Evolutionary conservation across 2,797 vertebrate species (phyloP), one percentile per base, ranked within the genome.

Genomic region (Trachurus trachurus): DNA sequence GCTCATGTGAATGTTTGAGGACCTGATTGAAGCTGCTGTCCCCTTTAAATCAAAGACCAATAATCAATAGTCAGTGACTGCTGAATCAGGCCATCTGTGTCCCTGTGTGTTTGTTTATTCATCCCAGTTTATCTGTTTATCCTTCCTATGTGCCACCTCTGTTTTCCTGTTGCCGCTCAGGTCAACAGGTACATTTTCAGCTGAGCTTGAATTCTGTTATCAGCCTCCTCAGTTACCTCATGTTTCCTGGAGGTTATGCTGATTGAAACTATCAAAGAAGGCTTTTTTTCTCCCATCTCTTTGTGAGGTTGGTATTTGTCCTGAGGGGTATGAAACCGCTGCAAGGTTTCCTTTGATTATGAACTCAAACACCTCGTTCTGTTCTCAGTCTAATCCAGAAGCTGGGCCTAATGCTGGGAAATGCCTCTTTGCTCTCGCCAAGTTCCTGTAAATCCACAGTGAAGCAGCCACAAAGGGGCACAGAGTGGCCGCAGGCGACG

Each of bases 321-420:
- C n/a, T 19, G 15, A 11, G 40, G 10, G 66, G 68, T 71, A 71
- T 78, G 26, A 21, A 45, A 39, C 62, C 70, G 53, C 50, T 45
- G n/a, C 54, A 40, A 62, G 11, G 16, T 71, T 78, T 81, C 61
- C 45, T 54, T 78, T 71, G 31, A 49, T 74, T 74, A 66, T 63
- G 70, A 78, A 58, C 73, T 62, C 71, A 80, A 79, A 82, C 76
- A 59, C 62, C 29, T 78, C 22, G 9, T 85, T 64, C 64, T 84
- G 54, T 78, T 74, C 76, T 69, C 70, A 31, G 42, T 26, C 66
- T 81, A 85, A 90, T 86, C 74, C 66, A 65, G 53, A 61, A 68
- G 65, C 67, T 67, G 62, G 9, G 40, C 26, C 54, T 64, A 50
- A 79, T 56, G 37, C 70, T 65, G 64, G 50, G 70, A 78, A 80